phyloP scores from a whole-genome alignment of 2,888 invertebrate genomes.

The Cistogaster globosa region DNA sequence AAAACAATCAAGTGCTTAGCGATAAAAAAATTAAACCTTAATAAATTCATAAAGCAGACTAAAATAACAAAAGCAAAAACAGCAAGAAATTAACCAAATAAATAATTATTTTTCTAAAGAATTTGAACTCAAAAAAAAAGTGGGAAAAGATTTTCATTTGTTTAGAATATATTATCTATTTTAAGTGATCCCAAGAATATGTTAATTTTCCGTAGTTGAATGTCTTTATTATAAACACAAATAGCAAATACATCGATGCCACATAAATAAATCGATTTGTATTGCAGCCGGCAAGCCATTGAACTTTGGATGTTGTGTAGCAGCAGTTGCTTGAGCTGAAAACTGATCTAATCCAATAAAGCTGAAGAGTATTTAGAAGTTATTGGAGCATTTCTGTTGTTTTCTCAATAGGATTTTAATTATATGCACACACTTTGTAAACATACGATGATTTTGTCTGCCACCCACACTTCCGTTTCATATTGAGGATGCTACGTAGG shows the following conservation, averaged over 20 bases:
- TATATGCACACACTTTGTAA: conserved; percentile 62
- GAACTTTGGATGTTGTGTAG: conserved; percentile 46
- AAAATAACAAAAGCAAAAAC: conserved; percentile 20
- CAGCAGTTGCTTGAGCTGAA: conserved; percentile 1
- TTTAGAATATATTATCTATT: conserved; percentile 67
- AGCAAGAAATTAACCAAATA: conserved; percentile 43
- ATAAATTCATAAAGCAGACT: conserved; percentile 34
- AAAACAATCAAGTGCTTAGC: conserved; percentile 28
- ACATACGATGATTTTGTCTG: conserved; percentile 42
- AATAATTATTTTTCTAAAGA: conserved; percentile 33
- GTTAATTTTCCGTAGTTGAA: conserved; percentile 59
- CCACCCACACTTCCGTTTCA: conserved; percentile 67
- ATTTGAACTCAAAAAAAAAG: not conserved
- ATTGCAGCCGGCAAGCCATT: conserved; percentile 40
- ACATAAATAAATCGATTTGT: conserved; percentile 33
- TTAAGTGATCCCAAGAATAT: conserved; percentile 70
- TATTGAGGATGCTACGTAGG: conserved; percentile 15
- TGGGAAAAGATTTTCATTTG: conserved; percentile 65
- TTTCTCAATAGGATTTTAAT: conserved; percentile 55
- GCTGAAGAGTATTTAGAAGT: conserved; percentile 11
- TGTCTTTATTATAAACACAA: conserved; percentile 2
- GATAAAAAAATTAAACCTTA: conserved; percentile 34
- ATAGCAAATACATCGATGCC: conserved; percentile 11
- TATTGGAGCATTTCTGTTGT: conserved; percentile 10
- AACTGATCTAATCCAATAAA: conserved; percentile 43